Percentiles rank a stretch among this genome's conserved stretches.
phyloP scores from a whole-genome alignment of 1,140 invertebrate species.

The Gryllus bimaculatus region DNA sequence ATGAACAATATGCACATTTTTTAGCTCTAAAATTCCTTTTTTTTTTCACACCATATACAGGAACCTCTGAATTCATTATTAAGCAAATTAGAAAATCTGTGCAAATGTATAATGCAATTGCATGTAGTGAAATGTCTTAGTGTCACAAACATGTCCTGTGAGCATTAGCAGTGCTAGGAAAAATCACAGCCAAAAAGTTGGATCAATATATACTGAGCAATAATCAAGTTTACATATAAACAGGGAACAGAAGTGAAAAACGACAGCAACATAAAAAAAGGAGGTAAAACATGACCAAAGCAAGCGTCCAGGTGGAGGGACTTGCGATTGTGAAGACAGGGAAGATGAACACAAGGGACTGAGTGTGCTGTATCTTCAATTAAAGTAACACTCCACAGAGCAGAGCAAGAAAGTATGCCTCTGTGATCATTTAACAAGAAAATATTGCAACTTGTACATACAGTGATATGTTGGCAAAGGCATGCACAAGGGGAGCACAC shows the following conservation, averaged over 20 bases:
- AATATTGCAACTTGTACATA: neutral
- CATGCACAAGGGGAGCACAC: neutral
- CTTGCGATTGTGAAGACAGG: neutral
- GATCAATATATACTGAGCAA: slow-evolving; percentile 8
- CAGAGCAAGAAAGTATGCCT: neutral
- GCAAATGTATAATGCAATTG: neutral
- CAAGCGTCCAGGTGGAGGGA: slow-evolving; percentile 10
- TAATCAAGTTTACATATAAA: slow-evolving; percentile 7
- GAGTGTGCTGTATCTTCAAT: neutral
- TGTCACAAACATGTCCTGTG: slow-evolving; percentile 1
- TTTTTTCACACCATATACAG: neutral
- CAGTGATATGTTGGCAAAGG: neutral
- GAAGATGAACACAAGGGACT: neutral
- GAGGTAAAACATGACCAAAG: slow-evolving; percentile 6
- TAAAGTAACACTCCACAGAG: neutral
- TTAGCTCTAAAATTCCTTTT: too few species aligned
- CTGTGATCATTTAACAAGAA: neutral
- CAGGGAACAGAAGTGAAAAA: slow-evolving; percentile 8
- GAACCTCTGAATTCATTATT: neutral
- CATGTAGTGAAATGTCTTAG: neutral
- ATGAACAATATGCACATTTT: too few species aligned
- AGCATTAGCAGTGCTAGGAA: slow-evolving; percentile 19
- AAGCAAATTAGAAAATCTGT: neutral
- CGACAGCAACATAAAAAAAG: slow-evolving; percentile 14
- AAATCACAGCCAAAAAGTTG: slow-evolving; percentile 19